These are phyloP conservation scores for Plebejus anna DNA, from an alignment of 2,888 invertebrate genomes.

Conservation along the genomic window DNA sequence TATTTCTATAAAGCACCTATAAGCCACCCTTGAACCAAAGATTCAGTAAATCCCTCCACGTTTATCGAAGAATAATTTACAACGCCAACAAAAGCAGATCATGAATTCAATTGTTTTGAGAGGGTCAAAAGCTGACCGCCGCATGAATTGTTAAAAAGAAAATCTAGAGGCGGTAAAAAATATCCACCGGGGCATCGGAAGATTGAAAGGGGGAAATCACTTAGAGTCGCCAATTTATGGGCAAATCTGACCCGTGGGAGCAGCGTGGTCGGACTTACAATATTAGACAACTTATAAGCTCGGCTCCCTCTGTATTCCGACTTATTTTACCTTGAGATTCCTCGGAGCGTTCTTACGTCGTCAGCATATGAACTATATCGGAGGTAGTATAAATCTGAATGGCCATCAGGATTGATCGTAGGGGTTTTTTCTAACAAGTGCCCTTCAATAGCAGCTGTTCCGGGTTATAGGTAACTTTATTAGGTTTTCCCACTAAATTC, in stretches of 20 bases:
- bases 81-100: conserved; percentile 18
- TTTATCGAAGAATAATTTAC: background rate
- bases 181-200: conserved; percentile 69
- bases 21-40: background rate
- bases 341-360: background rate
- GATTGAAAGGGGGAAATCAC: conserved; percentile 78
- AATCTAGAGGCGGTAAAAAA: conserved; percentile 52
- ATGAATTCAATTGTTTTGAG: conserved; percentile 23
- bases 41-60: background rate
- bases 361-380: background rate
- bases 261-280: conserved; percentile 74
- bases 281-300: conserved; percentile 73
- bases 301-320: conserved; percentile 34
- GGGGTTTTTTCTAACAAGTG: conserved; percentile 38
- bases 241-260: conserved; percentile 73
- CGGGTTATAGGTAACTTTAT: conserved; percentile 27
- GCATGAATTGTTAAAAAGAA: conserved; percentile 37
- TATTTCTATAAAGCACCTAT: background rate
- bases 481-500: conserved; percentile 9
- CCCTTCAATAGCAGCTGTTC: conserved; percentile 25
- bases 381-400: background rate
- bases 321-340: background rate
- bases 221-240: conserved; percentile 74
- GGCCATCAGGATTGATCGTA: conserved; percentile 47
- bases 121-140: conserved; percentile 26